These are phyloP conservation scores for Cherax quadricarinatus DNA, from an alignment of 1,140 invertebrate species.

Conservation along the genomic window DNA sequence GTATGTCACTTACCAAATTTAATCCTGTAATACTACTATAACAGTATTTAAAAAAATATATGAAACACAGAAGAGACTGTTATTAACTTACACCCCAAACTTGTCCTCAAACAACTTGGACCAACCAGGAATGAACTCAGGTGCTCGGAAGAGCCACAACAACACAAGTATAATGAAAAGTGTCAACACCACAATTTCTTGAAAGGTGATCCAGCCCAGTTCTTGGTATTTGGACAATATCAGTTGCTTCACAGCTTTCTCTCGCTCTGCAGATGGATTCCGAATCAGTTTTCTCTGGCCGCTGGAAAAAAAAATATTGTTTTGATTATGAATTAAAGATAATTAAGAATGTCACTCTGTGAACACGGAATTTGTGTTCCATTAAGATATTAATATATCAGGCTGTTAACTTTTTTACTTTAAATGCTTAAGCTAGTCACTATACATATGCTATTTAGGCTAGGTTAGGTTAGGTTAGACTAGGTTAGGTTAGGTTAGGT, in stretches of 20 bases:
- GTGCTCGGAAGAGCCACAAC: constrained; percentile 80
- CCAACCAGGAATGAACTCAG: constrained; percentile 80
- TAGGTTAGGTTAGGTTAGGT: too few relatives aligned
- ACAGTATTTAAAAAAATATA: too few relatives aligned
- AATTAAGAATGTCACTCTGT: too few relatives aligned
- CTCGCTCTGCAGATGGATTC: background rate
- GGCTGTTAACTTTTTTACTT: too few relatives aligned
- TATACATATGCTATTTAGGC: too few relatives aligned
- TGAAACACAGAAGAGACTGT: background rate
- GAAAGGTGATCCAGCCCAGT: constrained; percentile 88
- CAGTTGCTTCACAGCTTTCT: background rate
- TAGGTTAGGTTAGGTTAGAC: too few relatives aligned
- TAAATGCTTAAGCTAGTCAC: too few relatives aligned
- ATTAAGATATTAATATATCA: too few relatives aligned
- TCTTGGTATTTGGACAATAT: constrained; percentile 80
- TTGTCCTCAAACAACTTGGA: constrained; percentile 62
- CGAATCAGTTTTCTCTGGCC: background rate
- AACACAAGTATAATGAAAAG: constrained; percentile 79
- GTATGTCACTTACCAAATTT: too few relatives aligned
- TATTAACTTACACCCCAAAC: background rate
- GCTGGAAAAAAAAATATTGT: background rate
- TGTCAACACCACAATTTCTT: constrained; percentile 84
- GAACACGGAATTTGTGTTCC: too few relatives aligned
- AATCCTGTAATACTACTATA: too few relatives aligned
- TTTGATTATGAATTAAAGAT: background rate